phyloP scores from a whole-genome alignment of 2,113 vertebrate genomes.

The Phalacrocorax aristotelis region DNA sequence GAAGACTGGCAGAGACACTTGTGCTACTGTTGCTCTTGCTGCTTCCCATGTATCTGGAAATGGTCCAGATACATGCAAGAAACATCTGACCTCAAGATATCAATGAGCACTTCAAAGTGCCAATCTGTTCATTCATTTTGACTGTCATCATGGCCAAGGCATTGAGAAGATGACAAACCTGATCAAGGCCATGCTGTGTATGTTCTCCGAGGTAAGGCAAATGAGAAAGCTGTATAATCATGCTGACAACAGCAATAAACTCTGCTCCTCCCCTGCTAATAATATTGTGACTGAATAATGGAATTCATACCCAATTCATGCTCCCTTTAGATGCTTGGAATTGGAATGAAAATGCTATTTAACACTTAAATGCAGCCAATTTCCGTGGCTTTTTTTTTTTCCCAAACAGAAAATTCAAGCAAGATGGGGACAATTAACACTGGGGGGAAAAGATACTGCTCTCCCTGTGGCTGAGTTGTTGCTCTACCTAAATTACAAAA shows the following conservation, averaged over 20 bases:
- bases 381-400: not conserved
- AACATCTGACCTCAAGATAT: slow-evolving; percentile 36
- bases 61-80: not conserved
- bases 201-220: slow-evolving; percentile 19
- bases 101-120: slow-evolving; percentile 11
- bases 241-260: slow-evolving; percentile 40
- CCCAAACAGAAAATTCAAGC: not conserved
- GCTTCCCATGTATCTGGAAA: slow-evolving; percentile 10
- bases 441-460: accelerated
- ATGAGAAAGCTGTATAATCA: not conserved
- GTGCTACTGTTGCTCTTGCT: not conserved
- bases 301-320: not conserved
- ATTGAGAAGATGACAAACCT: slow-evolving; percentile 43
- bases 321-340: not conserved
- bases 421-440: not conserved
- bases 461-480: not conserved
- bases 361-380: not conserved
- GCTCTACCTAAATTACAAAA: not conserved
- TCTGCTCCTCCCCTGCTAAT: slow-evolving; percentile 7
- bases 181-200: slow-evolving; percentile 16
- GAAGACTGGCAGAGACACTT: slow-evolving; percentile 31
- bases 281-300: not conserved
- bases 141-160: not conserved
- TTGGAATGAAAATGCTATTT: not conserved
- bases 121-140: slow-evolving; percentile 25